A percentile compares a stretch with the other conserved stretches of the same genome.
Evolutionary conservation across 2,888 invertebrate genomes (phyloP).

Genomic region (Eilema depressum): DNA sequence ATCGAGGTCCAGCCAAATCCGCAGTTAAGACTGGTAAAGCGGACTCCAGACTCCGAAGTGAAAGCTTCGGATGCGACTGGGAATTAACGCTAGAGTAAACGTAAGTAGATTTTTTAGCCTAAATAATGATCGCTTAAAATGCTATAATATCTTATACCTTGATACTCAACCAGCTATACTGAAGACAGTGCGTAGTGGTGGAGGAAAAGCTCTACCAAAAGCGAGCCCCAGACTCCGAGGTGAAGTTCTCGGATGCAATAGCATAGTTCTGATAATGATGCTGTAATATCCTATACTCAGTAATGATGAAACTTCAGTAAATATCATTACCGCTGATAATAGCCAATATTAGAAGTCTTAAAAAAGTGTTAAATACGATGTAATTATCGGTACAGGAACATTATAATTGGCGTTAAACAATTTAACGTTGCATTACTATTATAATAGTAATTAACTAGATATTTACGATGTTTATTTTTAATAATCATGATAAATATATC

Average conservation of each 20-base stretch:
- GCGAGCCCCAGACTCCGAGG: too few species aligned
- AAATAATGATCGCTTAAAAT: not conserved
- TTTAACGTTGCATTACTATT: not conserved
- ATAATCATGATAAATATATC: not conserved
- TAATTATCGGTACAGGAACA: not conserved
- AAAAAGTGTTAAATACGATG: not conserved
- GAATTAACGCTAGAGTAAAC: too few species aligned
- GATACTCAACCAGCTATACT: too few species aligned
- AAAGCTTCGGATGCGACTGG: too few species aligned
- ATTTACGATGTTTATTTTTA: not conserved
- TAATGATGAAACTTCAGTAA: not conserved
- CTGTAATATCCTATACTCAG: not conserved
- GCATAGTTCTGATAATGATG: not conserved
- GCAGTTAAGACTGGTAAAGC: too few species aligned
- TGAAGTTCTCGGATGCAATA: too few species aligned
- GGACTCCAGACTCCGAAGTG: too few species aligned
- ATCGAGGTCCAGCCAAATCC: too few species aligned
- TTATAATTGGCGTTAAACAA: not conserved
- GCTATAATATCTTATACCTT: not conserved
- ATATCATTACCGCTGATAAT: not conserved
- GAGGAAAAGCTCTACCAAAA: too few species aligned
- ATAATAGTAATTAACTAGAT: not conserved
- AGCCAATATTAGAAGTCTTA: not conserved
- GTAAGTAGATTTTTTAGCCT: too few species aligned
- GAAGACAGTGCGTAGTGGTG: too few species aligned